These are phyloP conservation scores for Lochmaea capreae DNA, from an alignment of 2,888 invertebrate species.

Conservation along the genomic window DNA sequence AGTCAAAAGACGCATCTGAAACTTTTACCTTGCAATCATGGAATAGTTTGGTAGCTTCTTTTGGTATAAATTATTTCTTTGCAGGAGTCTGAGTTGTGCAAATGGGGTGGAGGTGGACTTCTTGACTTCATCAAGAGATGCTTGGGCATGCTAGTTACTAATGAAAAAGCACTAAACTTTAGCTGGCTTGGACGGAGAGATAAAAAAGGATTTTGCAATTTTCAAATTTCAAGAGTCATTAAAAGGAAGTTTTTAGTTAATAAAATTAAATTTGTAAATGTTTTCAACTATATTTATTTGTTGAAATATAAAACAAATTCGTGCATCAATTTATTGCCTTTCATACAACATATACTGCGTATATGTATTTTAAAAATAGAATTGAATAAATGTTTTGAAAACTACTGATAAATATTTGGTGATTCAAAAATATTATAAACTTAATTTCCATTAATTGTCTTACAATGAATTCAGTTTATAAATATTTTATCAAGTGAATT, in stretches of 20 bases:
- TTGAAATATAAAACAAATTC: neutral
- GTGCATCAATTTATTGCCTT: neutral
- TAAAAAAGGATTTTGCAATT: neutral
- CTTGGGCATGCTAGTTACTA: neutral
- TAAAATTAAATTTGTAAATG: neutral
- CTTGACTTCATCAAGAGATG: constrained; percentile 2
- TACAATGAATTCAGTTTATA: no score
- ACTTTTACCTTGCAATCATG: neutral
- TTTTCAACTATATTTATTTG: neutral
- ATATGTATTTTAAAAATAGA: neutral
- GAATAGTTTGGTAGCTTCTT: neutral
- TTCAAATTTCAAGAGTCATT: constrained; percentile 2
- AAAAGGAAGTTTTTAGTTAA: neutral
- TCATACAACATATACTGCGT: neutral
- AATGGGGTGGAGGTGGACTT: neutral
- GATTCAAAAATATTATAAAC: constrained; percentile 2
- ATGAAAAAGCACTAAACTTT: neutral
- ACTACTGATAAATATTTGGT: neutral
- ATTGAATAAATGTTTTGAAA: neutral
- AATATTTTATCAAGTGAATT: neutral
- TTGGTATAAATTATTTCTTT: neutral
- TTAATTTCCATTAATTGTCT: neutral
- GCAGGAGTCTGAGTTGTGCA: constrained; percentile 1
- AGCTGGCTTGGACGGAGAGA: constrained; percentile 2
- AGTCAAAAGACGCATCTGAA: neutral